These are phyloP conservation scores for Uropetala carovei DNA, from an alignment of 2,888 invertebrate genomes.

Conservation along the genomic window DNA sequence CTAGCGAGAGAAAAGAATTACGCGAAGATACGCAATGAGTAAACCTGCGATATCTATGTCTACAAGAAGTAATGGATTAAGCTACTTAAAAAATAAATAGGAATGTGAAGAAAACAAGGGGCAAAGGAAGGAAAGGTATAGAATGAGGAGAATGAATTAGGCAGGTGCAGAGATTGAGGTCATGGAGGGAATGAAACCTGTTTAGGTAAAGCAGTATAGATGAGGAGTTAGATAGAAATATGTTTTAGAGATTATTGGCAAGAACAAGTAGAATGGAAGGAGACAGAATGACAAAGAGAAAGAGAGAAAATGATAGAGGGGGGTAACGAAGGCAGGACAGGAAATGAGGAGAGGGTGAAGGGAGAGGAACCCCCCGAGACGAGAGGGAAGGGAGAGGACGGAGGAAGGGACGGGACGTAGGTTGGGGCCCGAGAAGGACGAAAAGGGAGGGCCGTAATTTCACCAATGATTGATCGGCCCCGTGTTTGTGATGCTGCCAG, in stretches of 20 bases:
- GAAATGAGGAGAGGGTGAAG: slow-evolving; percentile 10
- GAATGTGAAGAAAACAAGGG: not conserved
- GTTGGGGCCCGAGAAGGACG: not conserved
- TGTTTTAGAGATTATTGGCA: not conserved
- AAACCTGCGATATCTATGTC: not conserved
- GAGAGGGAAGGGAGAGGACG: not conserved
- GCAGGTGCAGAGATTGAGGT: too few species aligned
- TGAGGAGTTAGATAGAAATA: not conserved
- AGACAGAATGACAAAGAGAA: not conserved
- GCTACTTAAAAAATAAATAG: not conserved
- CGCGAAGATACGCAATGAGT: not conserved
- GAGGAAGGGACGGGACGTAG: slow-evolving; percentile 26
- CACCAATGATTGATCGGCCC: slow-evolving; percentile 64
- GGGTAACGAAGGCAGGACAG: not conserved
- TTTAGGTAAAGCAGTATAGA: not conserved
- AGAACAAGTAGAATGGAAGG: not conserved
- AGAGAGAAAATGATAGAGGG: not conserved
- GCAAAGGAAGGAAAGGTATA: not conserved
- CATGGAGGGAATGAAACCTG: not conserved
- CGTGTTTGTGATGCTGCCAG: slow-evolving; percentile 64
- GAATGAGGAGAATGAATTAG: not conserved
- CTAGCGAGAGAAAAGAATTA: not conserved
- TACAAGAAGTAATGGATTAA: not conserved
- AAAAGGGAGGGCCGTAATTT: slow-evolving; percentile 58
- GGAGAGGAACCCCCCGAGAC: not conserved